Base-by-base conservation (phyloP, 2,888 invertebrate genomes). In the Fragum fragum region DNA sequence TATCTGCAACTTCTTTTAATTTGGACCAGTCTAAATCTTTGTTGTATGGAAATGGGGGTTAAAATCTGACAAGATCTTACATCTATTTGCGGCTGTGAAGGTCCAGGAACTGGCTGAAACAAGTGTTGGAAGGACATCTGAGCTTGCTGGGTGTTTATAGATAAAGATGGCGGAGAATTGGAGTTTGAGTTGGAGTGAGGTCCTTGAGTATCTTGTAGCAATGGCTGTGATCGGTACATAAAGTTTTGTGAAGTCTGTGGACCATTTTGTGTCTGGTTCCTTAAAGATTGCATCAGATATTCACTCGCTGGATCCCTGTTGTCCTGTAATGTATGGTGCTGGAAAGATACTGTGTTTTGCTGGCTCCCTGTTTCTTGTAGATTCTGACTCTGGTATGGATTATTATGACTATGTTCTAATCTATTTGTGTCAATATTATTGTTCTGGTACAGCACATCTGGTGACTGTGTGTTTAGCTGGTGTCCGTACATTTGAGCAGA, bases 71-170 rank as follows among this genome's bases (percentile, higher is more conserved):
- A 7, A n/a, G n/a, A 26, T n/a, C 66, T 66, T 42, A 66, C 66
- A 66, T 66, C 66, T 23, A 66, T 66, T 36, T 63, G 32, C 32
- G 32, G 18, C 21, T 73, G 61, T 11, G 83, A 81, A 0, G 82
- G 78, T 39, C 83, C 86, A n/a, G 82, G 57, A 1, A 81, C 61
- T 36, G 77, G 59, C 68, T 80, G 83, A 63, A 86, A 86, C n/a
- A 83, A 32, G 1, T 70, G 80, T 68, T 61, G 76, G 68, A 71
- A 81, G 16, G 82, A 69, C 73, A 78, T 71, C 78, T 85, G 84
- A 29, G 82, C 79, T 61, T 87, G 82, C 23, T 79, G 78, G 2
- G 81, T 81, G 29, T 86, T 86, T 36, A 86, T 73, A 9, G 72
- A 74, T 59, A 84, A 76, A 32, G 78, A 52, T 32, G 80, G 80